phyloP scores from a whole-genome alignment of 92 coral and sea anemone genomes.

The Epizoanthus scotinus region DNA sequence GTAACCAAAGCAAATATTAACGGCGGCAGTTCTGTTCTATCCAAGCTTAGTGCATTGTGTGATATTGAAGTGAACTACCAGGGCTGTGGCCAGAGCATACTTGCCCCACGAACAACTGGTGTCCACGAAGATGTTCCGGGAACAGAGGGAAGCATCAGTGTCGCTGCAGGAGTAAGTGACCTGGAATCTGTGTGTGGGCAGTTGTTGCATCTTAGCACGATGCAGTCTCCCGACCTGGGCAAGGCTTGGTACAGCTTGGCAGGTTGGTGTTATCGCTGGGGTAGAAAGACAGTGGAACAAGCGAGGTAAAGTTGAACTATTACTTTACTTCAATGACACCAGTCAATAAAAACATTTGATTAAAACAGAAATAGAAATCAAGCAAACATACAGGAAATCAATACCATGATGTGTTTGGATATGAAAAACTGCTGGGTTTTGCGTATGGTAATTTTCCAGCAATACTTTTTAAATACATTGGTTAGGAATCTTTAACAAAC shows the following conservation, averaged over 20 bases:
- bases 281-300: slow-evolving; percentile 96
- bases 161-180: slow-evolving; percentile 82
- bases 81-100: slow-evolving; percentile 70
- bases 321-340: neutral
- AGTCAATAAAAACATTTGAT: neutral
- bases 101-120: slow-evolving; percentile 53
- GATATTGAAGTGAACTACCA: slow-evolving; percentile 73
- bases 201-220: slow-evolving; percentile 79
- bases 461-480: too few species aligned
- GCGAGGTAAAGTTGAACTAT: slow-evolving; percentile 67
- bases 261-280: slow-evolving; percentile 98
- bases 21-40: slow-evolving; percentile 58
- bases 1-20: slow-evolving; percentile 73
- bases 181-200: slow-evolving; percentile 91
- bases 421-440: too few species aligned
- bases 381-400: too few species aligned
- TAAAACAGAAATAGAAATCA: too few species aligned
- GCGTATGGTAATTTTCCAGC: too few species aligned
- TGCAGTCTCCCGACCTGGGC: slow-evolving; percentile 88
- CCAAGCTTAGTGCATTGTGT: slow-evolving; percentile 74
- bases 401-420: too few species aligned
- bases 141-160: slow-evolving; percentile 57
- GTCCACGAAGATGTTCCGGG: slow-evolving; percentile 54
- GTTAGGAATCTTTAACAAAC: too few species aligned
- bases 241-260: slow-evolving; percentile 96